These are phyloP conservation scores for Mnemiopsis leidyi DNA, from an alignment of 37 sponge, comb jelly and placozoan genomes.

Conservation along the genomic window DNA sequence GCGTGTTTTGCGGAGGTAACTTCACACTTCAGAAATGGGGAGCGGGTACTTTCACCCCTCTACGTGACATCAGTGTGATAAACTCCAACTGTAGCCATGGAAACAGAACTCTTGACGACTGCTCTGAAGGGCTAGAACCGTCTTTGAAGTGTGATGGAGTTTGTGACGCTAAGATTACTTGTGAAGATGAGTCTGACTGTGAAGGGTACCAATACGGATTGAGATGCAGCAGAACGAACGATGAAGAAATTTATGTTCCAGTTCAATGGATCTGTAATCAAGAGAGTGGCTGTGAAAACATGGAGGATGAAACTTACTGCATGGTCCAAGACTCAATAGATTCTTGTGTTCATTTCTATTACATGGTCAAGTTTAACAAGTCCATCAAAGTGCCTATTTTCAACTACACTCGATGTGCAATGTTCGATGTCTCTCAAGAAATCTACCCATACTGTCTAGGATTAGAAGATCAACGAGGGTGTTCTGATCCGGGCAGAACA, in stretches of 20 bases:
- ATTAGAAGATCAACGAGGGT: background rate
- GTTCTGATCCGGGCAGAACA: background rate
- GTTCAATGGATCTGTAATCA: background rate
- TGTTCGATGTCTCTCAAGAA: background rate
- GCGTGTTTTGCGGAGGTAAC: background rate
- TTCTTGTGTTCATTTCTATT: background rate
- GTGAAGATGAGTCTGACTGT: background rate
- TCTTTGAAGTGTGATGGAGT: background rate
- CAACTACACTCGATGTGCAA: background rate
- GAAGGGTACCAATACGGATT: background rate
- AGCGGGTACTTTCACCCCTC: background rate
- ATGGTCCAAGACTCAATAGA: background rate
- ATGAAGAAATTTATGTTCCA: background rate
- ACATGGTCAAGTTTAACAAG: background rate
- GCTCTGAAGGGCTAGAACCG: background rate
- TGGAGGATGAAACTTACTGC: background rate
- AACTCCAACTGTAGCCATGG: background rate
- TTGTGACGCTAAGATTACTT: background rate
- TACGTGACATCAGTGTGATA: background rate
- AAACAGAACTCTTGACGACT: background rate
- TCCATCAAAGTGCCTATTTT: background rate
- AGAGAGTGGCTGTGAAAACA: background rate
- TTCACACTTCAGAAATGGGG: background rate
- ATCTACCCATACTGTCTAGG: background rate
- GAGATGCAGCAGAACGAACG: background rate